These are phyloP conservation scores for Neodiprion lecontei DNA, from an alignment of 1,140 invertebrate species.

Conservation along the genomic window DNA sequence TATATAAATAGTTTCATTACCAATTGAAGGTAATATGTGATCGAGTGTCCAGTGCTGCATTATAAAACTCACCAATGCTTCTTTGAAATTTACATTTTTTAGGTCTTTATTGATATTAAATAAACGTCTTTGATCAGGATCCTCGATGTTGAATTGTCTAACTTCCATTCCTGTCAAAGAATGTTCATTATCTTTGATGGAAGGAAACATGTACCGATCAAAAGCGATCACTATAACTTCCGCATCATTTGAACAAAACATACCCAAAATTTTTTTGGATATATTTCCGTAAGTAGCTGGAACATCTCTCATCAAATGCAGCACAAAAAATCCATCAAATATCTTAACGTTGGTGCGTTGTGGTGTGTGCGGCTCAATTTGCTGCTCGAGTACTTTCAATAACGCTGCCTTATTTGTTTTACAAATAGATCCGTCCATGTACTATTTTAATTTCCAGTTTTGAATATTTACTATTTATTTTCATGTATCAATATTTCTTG, in stretches of 20 bases:
- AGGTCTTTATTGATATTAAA: constrained; percentile 36
- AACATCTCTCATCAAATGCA: constrained; percentile 29
- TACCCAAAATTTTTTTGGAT: constrained; percentile 26
- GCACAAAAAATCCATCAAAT: constrained; percentile 30
- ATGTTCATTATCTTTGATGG: constrained; percentile 34
- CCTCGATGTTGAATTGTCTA: constrained; percentile 30
- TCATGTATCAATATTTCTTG: too few species aligned
- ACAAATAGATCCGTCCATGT: neutral
- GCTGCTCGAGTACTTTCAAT: neutral
- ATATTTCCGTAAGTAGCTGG: constrained; percentile 27
- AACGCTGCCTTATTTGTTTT: neutral
- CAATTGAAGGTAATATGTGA: constrained; percentile 27
- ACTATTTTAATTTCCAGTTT: too few species aligned
- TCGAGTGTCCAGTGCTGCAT: constrained; percentile 32
- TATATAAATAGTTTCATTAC: constrained; percentile 22
- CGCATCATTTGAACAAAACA: constrained; percentile 23
- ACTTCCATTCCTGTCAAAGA: constrained; percentile 15
- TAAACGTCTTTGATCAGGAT: constrained; percentile 30
- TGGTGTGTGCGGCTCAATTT: neutral
- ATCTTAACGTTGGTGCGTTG: constrained; percentile 20
- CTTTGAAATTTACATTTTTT: constrained; percentile 38
- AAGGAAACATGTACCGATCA: constrained; percentile 24
- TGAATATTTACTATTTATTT: too few species aligned
- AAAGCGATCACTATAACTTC: constrained; percentile 22
- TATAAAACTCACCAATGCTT: constrained; percentile 40